Percentiles rank a stretch among this genome's conserved stretches.
Evolutionary conservation across 1,140 invertebrate species (phyloP).

Genomic region (Limonius californicus): DNA sequence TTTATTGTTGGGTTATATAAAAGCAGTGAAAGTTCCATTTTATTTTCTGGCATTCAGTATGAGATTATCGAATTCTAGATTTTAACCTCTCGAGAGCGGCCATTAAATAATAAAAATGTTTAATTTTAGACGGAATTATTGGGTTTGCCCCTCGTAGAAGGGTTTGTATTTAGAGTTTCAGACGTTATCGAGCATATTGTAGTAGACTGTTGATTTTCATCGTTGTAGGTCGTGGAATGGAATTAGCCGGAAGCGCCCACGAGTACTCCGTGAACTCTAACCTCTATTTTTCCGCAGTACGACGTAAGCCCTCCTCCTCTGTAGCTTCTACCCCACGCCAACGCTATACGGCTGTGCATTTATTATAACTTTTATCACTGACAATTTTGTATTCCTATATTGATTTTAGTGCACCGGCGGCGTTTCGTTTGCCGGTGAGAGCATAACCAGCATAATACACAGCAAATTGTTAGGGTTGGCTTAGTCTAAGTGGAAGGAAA

Average conservation of each 20-base stretch:
- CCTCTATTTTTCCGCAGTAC: background rate
- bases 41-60: too few species aligned
- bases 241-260: conserved; percentile 1
- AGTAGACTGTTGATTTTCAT: background rate
- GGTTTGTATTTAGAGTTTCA: background rate
- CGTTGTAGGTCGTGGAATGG: background rate
- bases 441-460: too few species aligned
- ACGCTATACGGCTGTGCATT: background rate
- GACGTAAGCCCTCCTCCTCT: background rate
- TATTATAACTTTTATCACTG: background rate
- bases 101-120: too few species aligned
- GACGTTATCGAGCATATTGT: background rate
- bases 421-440: background rate
- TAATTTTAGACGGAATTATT: too few species aligned
- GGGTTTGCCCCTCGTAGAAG: too few species aligned
- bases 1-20: too few species aligned
- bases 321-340: background rate
- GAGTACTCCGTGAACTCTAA: background rate
- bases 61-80: too few species aligned
- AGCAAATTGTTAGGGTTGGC: too few species aligned
- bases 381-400: background rate
- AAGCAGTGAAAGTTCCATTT: too few species aligned
- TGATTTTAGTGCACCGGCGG: background rate
- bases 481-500: too few species aligned
- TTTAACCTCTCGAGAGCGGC: too few species aligned